A percentile compares a stretch with the other conserved stretches of the same genome.
phyloP scores from a whole-genome alignment of 2,113 vertebrate genomes.

The Hystrix cristata region DNA sequence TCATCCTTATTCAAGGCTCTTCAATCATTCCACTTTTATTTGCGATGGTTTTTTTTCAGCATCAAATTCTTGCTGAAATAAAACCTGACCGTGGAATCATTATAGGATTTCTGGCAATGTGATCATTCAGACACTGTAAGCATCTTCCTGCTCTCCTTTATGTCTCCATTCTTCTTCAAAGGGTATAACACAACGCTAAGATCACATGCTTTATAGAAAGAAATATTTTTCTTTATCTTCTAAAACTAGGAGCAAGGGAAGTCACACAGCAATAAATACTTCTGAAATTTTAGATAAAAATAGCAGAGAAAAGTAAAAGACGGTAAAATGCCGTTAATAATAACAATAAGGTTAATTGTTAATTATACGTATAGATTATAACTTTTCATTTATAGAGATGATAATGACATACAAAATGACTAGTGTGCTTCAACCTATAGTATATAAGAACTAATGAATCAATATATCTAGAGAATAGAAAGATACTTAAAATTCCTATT shows the following conservation, averaged over 20 bases:
- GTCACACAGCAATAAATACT: not conserved
- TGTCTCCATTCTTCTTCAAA: not conserved
- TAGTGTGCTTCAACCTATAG: not conserved
- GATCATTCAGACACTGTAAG: not conserved
- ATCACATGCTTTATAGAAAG: not conserved
- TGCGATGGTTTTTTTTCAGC: constrained; percentile 29
- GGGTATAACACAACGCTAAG: not conserved
- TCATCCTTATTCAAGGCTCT: not conserved
- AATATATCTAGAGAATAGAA: not conserved
- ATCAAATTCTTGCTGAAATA: constrained; percentile 55
- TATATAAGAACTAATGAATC: not conserved
- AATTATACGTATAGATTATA: not conserved
- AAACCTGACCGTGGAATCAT: constrained; percentile 27
- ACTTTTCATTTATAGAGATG: not conserved
- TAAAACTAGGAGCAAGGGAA: constrained; percentile 24
- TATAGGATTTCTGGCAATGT: not conserved
- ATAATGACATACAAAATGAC: constrained; percentile 13
- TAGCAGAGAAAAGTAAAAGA: not conserved
- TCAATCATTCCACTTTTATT: constrained; percentile 50
- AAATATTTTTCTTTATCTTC: not conserved
- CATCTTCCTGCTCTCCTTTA: not conserved
- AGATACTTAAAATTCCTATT: constrained; percentile 7
- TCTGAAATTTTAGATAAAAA: not conserved
- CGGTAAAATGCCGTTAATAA: not conserved
- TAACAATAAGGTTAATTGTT: not conserved